Evolutionary conservation across 2,113 vertebrate species (phyloP).

Genomic region (Saccopteryx bilineata): DNA sequence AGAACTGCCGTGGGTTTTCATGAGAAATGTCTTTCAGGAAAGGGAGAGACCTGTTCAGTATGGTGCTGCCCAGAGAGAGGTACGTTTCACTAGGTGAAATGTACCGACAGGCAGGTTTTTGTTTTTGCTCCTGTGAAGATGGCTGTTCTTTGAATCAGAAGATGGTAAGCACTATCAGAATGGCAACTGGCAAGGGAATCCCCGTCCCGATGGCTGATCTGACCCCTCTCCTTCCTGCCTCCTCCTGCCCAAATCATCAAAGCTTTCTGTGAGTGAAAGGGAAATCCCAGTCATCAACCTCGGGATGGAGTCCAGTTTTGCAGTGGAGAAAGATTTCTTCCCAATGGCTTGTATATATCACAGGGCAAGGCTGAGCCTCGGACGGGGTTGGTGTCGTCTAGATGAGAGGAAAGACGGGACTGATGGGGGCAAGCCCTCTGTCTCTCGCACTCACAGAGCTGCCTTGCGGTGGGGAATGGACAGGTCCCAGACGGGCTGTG

Average conservation of each 20-base stretch:
- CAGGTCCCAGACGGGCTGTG: neutral
- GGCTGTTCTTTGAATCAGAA: neutral
- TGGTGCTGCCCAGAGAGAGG: neutral
- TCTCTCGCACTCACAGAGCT: neutral
- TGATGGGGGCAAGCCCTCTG: neutral
- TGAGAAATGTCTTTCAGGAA: neutral
- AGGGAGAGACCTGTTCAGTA: neutral
- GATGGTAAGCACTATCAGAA: neutral
- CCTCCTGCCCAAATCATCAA: neutral
- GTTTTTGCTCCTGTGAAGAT: neutral
- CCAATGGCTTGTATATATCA: neutral
- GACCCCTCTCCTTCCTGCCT: neutral
- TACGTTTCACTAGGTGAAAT: neutral
- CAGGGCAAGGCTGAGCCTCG: neutral
- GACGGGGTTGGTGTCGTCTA: neutral
- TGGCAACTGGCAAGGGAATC: neutral
- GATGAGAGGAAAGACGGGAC: slow-evolving; percentile 6
- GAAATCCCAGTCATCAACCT: neutral
- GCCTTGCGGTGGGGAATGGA: neutral
- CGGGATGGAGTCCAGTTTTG: neutral
- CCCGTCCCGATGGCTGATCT: neutral
- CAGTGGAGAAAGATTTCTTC: neutral
- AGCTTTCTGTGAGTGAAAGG: neutral
- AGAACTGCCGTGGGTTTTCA: neutral
- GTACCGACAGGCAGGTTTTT: neutral